Conservation (phyloP, 1,140 invertebrate genomes). For the Drosophila auraria region DNA sequence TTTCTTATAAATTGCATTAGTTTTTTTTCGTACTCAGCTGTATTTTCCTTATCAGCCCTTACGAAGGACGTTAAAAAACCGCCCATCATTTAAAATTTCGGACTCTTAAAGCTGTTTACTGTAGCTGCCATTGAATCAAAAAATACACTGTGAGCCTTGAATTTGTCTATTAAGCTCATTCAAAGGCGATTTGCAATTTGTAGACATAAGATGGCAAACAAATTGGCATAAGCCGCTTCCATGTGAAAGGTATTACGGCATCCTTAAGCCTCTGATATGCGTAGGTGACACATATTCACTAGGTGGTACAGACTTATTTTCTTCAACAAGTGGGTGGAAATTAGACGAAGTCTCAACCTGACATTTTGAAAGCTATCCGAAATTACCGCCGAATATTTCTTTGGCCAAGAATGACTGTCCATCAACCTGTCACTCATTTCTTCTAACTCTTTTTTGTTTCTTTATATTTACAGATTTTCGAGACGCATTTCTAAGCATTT, state of each 20-base stretch:
- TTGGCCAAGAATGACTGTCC: background rate
- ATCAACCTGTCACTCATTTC: constrained; percentile 2
- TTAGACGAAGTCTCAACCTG: constrained; percentile 2
- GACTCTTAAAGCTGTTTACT: background rate
- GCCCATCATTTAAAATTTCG: too few relatives aligned
- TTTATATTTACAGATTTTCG: constrained; percentile 67
- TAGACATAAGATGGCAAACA: constrained; percentile 55
- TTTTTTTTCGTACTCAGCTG: too few relatives aligned
- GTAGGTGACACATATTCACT: constrained; percentile 1
- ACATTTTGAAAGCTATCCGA: background rate
- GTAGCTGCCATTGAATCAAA: constrained; percentile 16
- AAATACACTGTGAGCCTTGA: constrained; percentile 1
- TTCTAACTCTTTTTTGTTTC: constrained; percentile 23
- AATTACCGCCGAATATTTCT: background rate
- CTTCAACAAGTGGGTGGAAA: background rate
- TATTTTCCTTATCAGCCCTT: too few relatives aligned
- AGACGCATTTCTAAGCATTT: constrained; percentile 74
- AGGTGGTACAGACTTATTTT: background rate
- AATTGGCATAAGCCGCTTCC: constrained; percentile 71
- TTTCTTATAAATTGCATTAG: too few relatives aligned
- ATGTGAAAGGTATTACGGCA: constrained; percentile 23
- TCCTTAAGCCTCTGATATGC: background rate
- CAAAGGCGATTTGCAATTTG: constrained; percentile 51
- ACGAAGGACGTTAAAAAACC: too few relatives aligned
- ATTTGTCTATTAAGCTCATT: constrained; percentile 26